These are phyloP conservation scores for Bungarus multicinctus DNA, from an alignment of 2,113 vertebrate species.

Conservation along the genomic window DNA sequence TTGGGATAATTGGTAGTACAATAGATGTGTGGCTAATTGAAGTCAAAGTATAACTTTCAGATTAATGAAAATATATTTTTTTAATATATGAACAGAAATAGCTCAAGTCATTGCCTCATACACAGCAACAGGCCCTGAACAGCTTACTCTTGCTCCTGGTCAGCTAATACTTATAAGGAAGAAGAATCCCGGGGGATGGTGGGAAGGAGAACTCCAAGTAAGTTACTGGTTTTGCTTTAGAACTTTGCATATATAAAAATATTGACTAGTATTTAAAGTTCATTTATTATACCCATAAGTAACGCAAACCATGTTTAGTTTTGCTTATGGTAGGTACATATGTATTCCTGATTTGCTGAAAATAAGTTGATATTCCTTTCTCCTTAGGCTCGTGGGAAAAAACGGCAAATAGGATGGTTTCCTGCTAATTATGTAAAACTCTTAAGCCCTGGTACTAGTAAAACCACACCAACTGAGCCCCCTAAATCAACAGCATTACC, in stretches of 20 bases:
- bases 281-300: neutral
- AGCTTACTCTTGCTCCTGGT: constrained; percentile 93
- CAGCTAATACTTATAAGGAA: constrained; percentile 97
- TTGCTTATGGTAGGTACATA: neutral
- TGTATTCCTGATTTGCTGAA: neutral
- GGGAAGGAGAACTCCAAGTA: constrained; percentile 98
- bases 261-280: neutral
- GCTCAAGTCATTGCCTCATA: constrained; percentile 97
- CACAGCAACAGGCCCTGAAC: constrained; percentile 91
- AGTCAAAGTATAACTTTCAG: neutral
- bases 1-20: neutral
- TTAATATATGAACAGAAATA: constrained; percentile 78
- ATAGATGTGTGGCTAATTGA: neutral
- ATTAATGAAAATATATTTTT: constrained; percentile 25
- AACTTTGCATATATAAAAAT: fast-evolving
- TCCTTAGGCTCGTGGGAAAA: constrained; percentile 90
- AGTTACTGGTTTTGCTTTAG: constrained; percentile 14
- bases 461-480: constrained; percentile 92
- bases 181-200: constrained; percentile 99
- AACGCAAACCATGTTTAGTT: neutral
- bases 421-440: constrained; percentile 98
- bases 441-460: constrained; percentile 94
- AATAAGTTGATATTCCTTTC: constrained; percentile 12
- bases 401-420: constrained; percentile 98
- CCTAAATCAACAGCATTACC: constrained; percentile 77